phyloP scores from a whole-genome alignment of 2,797 vertebrate genomes.

The Myotis planiceps region DNA sequence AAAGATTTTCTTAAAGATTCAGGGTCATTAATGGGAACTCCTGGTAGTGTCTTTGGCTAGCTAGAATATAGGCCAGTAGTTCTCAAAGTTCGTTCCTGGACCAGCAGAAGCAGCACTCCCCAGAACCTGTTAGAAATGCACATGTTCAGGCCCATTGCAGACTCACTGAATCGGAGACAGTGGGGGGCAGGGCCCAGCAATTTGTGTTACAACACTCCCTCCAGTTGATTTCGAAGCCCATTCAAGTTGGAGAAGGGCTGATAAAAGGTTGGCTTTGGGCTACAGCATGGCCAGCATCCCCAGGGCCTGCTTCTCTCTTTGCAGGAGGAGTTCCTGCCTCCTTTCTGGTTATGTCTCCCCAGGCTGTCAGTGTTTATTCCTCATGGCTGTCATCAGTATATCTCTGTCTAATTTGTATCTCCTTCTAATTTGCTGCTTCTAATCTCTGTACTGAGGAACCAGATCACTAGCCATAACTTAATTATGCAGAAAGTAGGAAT shows the following conservation, averaged over 20 bases:
- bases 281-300: accelerated
- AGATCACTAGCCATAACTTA: background rate
- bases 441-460: slow-evolving; percentile 10
- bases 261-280: background rate
- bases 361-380: background rate
- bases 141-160: background rate
- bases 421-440: background rate
- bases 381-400: background rate
- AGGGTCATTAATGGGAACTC: background rate
- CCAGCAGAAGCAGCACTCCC: background rate
- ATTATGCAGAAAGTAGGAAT: slow-evolving; percentile 13
- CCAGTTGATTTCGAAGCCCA: background rate
- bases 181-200: too few relatives aligned
- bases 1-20: background rate
- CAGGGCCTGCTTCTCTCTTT: background rate
- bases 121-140: background rate
- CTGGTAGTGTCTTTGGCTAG: background rate
- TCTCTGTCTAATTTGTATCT: background rate
- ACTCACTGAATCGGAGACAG: background rate
- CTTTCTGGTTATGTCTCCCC: background rate
- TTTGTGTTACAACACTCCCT: background rate
- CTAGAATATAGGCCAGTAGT: background rate
- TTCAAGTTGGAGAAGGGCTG: background rate
- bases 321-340: background rate
- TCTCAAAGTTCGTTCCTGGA: background rate